Conservation (phyloP, 2,113 vertebrate species). For the Callopanchax toddi region DNA sequence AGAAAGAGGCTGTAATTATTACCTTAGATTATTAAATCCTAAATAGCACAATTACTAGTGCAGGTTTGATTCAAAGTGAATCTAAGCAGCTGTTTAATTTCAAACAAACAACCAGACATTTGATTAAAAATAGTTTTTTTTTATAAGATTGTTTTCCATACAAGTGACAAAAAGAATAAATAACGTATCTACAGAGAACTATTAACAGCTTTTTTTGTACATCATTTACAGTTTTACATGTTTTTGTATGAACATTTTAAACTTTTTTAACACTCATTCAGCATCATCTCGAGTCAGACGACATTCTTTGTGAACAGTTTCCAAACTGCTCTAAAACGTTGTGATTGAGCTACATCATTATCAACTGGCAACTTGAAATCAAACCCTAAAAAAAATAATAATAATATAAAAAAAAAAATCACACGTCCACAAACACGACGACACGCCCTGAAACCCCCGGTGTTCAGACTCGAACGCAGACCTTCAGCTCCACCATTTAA, state of each 20-base stretch:
- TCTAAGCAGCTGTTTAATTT: neutral
- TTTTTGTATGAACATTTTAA: slow-evolving; percentile 81
- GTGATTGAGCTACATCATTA: slow-evolving; percentile 53
- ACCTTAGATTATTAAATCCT: too few relatives aligned
- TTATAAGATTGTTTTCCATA: slow-evolving; percentile 62
- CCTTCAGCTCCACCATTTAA: too few relatives aligned
- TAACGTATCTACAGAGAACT: slow-evolving; percentile 98
- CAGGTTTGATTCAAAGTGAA: neutral
- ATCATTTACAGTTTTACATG: slow-evolving; percentile 84
- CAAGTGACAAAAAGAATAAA: slow-evolving; percentile 82
- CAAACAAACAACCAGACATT: neutral
- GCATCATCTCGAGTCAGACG: too few relatives aligned
- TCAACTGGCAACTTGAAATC: slow-evolving; percentile 54
- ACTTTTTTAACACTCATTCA: slow-evolving; percentile 43
- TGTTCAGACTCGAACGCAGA: neutral
- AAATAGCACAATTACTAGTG: neutral
- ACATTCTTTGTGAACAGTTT: slow-evolving; percentile 46
- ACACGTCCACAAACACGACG: slow-evolving; percentile 24
- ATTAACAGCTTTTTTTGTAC: slow-evolving; percentile 83
- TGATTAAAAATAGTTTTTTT: slow-evolving; percentile 70
- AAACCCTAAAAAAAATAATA: too few relatives aligned
- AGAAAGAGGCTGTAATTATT: too few relatives aligned
- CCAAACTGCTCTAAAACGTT: slow-evolving; percentile 24
- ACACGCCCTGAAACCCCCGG: slow-evolving; percentile 19
- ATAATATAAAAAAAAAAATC: too few relatives aligned